Evolutionary conservation across 2,113 vertebrate species (phyloP).

Genomic region (Spilogale gracilis): DNA sequence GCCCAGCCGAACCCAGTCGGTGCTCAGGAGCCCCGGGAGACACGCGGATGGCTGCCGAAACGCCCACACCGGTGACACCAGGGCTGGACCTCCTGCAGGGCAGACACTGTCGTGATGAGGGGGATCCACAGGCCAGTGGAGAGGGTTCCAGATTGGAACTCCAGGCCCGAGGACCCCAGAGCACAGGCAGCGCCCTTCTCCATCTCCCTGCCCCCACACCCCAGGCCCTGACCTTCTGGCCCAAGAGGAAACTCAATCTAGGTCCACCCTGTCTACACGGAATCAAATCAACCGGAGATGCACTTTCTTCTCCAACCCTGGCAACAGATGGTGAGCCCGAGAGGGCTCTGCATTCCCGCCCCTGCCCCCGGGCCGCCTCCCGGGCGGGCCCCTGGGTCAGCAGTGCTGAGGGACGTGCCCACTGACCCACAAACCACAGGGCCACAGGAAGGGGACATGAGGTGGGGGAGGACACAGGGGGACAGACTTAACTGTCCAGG

Average conservation of each 20-base stretch:
- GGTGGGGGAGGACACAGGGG: neutral
- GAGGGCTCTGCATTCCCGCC: neutral
- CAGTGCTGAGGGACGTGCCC: neutral
- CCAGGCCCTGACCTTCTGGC: neutral
- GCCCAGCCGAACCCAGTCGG: neutral
- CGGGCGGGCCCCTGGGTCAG: neutral
- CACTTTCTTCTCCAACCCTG: too few relatives aligned
- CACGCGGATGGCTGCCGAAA: neutral
- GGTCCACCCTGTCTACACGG: neutral
- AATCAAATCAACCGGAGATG: neutral
- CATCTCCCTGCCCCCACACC: neutral
- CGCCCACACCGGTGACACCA: rapidly evolving
- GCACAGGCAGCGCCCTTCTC: too few relatives aligned
- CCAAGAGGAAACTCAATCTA: neutral
- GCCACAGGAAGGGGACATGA: neutral
- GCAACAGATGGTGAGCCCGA: neutral
- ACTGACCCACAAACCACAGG: neutral
- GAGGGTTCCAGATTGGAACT: neutral
- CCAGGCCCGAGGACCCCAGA: neutral
- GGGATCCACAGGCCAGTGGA: neutral
- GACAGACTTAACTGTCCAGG: neutral
- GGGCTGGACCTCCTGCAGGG: neutral
- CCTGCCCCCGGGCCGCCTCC: neutral
- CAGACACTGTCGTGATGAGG: neutral
- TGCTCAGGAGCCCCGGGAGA: neutral